These are phyloP conservation scores for Bufo bufo DNA, from an alignment of 2,113 vertebrate species.

Conservation along the genomic window DNA sequence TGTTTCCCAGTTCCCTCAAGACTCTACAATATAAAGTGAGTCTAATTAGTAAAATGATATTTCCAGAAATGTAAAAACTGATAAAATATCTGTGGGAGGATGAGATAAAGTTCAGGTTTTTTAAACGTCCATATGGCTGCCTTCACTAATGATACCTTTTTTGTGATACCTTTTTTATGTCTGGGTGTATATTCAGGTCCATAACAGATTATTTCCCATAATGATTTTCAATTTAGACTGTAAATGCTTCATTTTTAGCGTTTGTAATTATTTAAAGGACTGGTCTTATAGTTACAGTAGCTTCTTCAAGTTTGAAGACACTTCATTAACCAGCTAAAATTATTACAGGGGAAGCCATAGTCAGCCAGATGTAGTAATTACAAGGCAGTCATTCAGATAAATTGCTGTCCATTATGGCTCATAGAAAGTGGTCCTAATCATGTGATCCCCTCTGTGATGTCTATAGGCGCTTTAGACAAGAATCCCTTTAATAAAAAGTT, in stretches of 20 bases:
- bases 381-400: neutral
- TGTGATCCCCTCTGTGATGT: no score
- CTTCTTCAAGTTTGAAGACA: neutral
- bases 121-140: neutral
- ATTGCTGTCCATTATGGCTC: neutral
- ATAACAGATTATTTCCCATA: neutral
- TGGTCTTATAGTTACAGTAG: neutral
- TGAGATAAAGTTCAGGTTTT: neutral
- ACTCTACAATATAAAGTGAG: neutral
- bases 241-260: neutral
- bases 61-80: neutral
- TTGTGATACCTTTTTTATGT: neutral
- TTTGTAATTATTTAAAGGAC: neutral
- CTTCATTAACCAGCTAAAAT: neutral
- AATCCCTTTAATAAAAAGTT: no score
- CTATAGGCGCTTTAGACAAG: no score
- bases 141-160: neutral
- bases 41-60: neutral
- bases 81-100: slow-evolving; percentile 6
- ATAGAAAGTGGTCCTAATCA: no score
- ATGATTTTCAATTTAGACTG: neutral
- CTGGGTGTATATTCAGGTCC: neutral
- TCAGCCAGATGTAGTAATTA: neutral
- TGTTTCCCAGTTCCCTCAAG: neutral
- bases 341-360: neutral